These are phyloP conservation scores for Halcyon senegalensis DNA, from an alignment of 2,113 vertebrate genomes.

Conservation along the genomic window DNA sequence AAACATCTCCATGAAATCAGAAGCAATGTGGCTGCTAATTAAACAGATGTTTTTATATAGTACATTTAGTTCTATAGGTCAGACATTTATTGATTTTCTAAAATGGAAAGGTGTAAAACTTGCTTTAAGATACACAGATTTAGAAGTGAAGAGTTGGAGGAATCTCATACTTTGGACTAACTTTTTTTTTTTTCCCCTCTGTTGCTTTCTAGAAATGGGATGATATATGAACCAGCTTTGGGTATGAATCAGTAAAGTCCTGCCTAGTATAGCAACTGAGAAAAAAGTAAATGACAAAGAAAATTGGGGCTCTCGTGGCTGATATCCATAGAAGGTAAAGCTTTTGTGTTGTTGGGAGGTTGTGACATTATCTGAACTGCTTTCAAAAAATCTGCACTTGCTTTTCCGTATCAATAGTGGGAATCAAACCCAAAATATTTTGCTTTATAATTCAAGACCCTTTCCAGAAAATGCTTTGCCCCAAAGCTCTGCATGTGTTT, in stretches of 20 bases:
- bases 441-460: neutral
- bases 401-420: neutral
- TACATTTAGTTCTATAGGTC: neutral
- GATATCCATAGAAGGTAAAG: neutral
- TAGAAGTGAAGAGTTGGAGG: neutral
- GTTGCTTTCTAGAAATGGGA: neutral
- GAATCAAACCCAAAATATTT: neutral
- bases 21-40: neutral
- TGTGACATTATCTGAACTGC: neutral
- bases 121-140: neutral
- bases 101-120: neutral
- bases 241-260: neutral
- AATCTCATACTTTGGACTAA: neutral
- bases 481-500: neutral
- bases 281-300: neutral
- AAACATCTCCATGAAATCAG: neutral
- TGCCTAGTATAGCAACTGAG: accelerated
- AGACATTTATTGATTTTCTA: neutral
- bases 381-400: neutral
- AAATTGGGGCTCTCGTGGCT: too few relatives aligned
- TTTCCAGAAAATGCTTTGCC: neutral
- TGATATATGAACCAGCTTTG: accelerated
- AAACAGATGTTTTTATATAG: neutral
- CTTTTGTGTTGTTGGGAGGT: too few relatives aligned
- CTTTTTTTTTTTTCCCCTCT: neutral